Evolutionary conservation across 2,797 vertebrate genomes (phyloP), one percentile per base, ranked within the genome.

Genomic region (Tenualosa ilisha): DNA sequence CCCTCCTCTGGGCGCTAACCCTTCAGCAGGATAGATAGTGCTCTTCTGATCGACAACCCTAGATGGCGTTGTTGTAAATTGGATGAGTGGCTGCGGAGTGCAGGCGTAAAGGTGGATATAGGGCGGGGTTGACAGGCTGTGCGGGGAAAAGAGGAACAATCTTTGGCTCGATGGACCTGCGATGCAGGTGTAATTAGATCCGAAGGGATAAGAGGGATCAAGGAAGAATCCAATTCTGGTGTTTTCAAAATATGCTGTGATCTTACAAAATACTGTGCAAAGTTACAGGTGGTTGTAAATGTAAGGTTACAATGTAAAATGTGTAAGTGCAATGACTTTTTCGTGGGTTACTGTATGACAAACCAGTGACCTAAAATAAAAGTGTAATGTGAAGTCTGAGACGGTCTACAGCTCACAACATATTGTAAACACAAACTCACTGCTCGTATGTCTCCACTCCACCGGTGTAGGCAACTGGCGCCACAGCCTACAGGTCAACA

Each of bases 51-150:
- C 87, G 90, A 86, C 0, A 81, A 90, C 43, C 43, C 85, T 89
- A 93, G 53, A 50, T 86, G 86, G 86, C 37, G 84, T 82, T 95
- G 95, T 88, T 96, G 95, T 82, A 86, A 86, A 79, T 94, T 85
- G 91, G 83, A 20, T 40, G 15, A 6, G 1, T 1, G 0, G 13
- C 12, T 40, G 17, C 17, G 17, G 17, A 56, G 53, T 13, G 1
- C 53, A 56, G 53, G 15, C 13, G 13, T 17, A 20, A 2, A 56
- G 13, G 53, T 56, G 53, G 53, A 56, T 2, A 56, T 12, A 8
- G 50, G 50, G 12, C 15, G 31, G 53, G 15, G 53, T 20, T 20
- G 53, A 20, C 53, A 56, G 53, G 17, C 12, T 3, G 12, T 54
- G 53, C 31, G 31, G 31, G 31, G 1, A 31, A 31, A 31, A 31